A percentile compares a stretch with the other conserved stretches of the same genome.
phyloP scores from a whole-genome alignment of 1,140 invertebrate species.

The Panagrolaimus sp. region DNA sequence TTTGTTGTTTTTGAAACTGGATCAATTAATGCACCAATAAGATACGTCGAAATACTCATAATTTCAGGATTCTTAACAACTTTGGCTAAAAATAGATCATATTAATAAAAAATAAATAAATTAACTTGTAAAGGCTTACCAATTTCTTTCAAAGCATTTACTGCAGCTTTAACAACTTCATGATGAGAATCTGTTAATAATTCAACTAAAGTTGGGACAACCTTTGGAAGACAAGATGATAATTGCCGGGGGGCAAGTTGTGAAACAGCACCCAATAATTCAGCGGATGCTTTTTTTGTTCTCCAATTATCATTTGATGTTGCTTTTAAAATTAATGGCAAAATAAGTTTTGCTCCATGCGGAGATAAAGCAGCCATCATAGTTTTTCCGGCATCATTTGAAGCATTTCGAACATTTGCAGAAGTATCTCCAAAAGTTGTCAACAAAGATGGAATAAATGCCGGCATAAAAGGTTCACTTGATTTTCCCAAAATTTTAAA shows the following conservation, averaged over 20 bases:
- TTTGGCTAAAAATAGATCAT: neutral
- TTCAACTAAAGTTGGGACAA: slow-evolving; percentile 96
- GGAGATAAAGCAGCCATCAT: slow-evolving; percentile 93
- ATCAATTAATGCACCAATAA: slow-evolving; percentile 88
- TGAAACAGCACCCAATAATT: slow-evolving; percentile 85
- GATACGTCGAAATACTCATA: slow-evolving; percentile 76
- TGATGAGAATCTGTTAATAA: slow-evolving; percentile 93
- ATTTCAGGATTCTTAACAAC: slow-evolving; percentile 95
- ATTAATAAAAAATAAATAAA: no score
- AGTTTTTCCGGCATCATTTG: slow-evolving; percentile 85
- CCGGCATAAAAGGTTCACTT: slow-evolving; percentile 97
- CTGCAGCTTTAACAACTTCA: slow-evolving; percentile 93
- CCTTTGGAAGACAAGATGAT: slow-evolving; percentile 89
- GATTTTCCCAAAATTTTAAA: slow-evolving; percentile 73
- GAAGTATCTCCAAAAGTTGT: slow-evolving; percentile 91
- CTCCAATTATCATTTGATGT: slow-evolving; percentile 96
- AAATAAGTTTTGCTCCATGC: slow-evolving; percentile 90
- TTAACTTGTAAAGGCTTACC: neutral
- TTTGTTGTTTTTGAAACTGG: slow-evolving; percentile 85
- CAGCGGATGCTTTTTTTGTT: slow-evolving; percentile 92
- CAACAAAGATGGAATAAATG: slow-evolving; percentile 86
- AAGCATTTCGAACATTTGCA: slow-evolving; percentile 71
- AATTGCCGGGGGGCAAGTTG: slow-evolving; percentile 97
- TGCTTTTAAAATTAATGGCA: slow-evolving; percentile 80
- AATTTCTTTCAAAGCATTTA: slow-evolving; percentile 88